Conservation (phyloP, 2,888 invertebrate species). For the Melinaea menophilus region DNA sequence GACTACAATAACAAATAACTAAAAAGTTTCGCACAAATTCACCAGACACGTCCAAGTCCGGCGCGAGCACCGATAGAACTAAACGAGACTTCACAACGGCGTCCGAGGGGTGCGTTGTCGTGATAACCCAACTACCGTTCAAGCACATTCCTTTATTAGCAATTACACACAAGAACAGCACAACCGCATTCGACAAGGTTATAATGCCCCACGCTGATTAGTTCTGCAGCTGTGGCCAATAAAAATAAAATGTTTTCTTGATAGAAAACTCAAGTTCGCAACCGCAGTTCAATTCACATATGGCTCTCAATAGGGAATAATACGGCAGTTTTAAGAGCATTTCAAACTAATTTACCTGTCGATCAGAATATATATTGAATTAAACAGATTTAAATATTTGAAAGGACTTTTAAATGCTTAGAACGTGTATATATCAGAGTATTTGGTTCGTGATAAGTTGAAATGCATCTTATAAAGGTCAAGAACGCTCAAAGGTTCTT, state of each 20-base stretch:
- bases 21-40: neutral
- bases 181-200: constrained; percentile 50
- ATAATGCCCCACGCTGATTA: constrained; percentile 51
- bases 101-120: constrained; percentile 29
- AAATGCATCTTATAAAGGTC: constrained; percentile 19
- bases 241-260: constrained; percentile 47
- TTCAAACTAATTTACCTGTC: constrained; percentile 20
- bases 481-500: constrained; percentile 18
- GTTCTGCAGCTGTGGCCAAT: constrained; percentile 53
- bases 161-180: constrained; percentile 40
- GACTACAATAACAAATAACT: neutral
- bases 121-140: constrained; percentile 38
- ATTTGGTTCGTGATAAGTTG: constrained; percentile 3
- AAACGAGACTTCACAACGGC: constrained; percentile 45
- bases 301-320: constrained; percentile 11
- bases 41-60: constrained; percentile 51
- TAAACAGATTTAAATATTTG: constrained; percentile 9
- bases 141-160: constrained; percentile 48
- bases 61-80: constrained; percentile 58
- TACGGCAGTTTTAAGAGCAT: neutral
- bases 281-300: constrained; percentile 29
- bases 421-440: constrained; percentile 9
- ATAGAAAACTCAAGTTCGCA: constrained; percentile 30
- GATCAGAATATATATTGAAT: constrained; percentile 15
- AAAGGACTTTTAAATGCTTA: constrained; percentile 7